Base-by-base conservation (phyloP, 2,888 invertebrate genomes). In the Eupithecia tripunctaria region DNA sequence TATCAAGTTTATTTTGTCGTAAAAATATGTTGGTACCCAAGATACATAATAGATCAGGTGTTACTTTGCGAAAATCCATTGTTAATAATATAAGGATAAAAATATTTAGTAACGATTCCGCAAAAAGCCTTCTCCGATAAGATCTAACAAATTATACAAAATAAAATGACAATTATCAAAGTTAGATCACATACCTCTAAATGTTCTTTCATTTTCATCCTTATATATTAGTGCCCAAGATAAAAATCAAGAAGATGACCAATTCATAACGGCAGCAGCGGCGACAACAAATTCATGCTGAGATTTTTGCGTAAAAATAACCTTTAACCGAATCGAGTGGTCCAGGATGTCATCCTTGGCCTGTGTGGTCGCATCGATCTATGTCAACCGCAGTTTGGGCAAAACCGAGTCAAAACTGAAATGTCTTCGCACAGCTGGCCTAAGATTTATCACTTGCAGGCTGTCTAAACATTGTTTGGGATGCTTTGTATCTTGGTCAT, bases 281-380 rank as follows among this genome's bases (percentile, higher is more conserved):
- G 47, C n/a, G n/a, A 8, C 47, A 5, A n/a, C n/a, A 47, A 21
- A 12, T 12, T 51, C 51, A 21, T 56, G 56, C 56, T 25, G 12
- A 25, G 56, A 12, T 25, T 3, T 25, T 21, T 12, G 36, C 12
- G 1, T n/a, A 12, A 14, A 10, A 43, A 25, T 15, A 14, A 25
- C 38, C 7, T 15, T 14, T 18, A 27, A 43, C 66, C 66, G 66
- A 66, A 27, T 66, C 66, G 27, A 66, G 66, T 18, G 43, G 27
- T 25, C 47, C 51, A 36, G 67, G 7, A 36, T 32, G 66, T 68
- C 8, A 32, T 67, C 36, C 64, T 10, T 59, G 67, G 59, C 68
- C 71, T 59, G 73, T 75, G 79, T 66, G 75, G 75, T 76, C 76
- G 25, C 80, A 80, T 80, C 80, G 73, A 79, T 80, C 80, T 78